phyloP scores from a whole-genome alignment of 2,888 invertebrate species.

The Leptinotarsa tumamoca region DNA sequence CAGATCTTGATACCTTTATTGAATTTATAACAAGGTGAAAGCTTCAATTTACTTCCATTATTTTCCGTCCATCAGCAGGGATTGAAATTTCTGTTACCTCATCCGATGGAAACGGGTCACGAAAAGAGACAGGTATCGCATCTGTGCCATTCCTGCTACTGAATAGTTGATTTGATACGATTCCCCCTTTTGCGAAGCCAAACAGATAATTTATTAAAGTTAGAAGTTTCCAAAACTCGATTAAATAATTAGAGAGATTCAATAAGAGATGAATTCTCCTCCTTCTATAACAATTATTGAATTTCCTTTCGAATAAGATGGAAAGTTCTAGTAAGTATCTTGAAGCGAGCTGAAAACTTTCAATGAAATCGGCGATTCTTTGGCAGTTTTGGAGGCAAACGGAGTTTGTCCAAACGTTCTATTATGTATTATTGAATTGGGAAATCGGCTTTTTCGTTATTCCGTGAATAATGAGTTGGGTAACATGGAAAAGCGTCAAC shows the following conservation, averaged over 20 bases:
- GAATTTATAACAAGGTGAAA: no score
- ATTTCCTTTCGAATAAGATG: slow-evolving; percentile 29
- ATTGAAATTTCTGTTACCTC: neutral
- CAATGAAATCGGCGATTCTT: slow-evolving; percentile 25
- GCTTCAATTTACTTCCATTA: neutral
- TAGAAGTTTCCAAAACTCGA: slow-evolving; percentile 33
- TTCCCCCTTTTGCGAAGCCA: neutral
- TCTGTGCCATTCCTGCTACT: neutral
- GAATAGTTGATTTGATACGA: slow-evolving; percentile 10
- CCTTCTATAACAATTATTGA: slow-evolving; percentile 36
- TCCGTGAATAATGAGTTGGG: neutral
- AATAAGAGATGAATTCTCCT: slow-evolving; percentile 38
- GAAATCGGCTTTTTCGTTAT: neutral
- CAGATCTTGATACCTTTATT: no score
- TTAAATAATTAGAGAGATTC: slow-evolving; percentile 43
- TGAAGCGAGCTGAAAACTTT: slow-evolving; percentile 31
- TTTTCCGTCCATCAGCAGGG: neutral
- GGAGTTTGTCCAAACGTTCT: slow-evolving; percentile 15
- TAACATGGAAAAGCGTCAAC: neutral
- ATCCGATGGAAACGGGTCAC: neutral
- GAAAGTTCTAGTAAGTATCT: slow-evolving; percentile 38
- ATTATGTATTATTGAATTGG: slow-evolving; percentile 12
- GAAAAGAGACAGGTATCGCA: slow-evolving; percentile 7
- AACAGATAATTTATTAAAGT: slow-evolving; percentile 35
- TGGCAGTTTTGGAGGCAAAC: neutral